phyloP scores from a whole-genome alignment of 1,140 invertebrate species.

The Camponotus floridanus region DNA sequence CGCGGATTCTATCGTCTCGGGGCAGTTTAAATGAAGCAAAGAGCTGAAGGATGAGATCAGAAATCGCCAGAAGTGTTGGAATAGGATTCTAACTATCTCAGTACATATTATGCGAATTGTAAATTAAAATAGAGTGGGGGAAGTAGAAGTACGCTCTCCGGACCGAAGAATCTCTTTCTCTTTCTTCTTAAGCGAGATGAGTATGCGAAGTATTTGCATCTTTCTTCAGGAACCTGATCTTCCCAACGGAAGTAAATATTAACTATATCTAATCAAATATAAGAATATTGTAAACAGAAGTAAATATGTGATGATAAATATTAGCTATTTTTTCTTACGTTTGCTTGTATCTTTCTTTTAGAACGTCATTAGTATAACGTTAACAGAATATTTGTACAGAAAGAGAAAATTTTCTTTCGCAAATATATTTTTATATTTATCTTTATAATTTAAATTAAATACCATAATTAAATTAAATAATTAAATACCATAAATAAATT shows the following conservation, averaged over 20 bases:
- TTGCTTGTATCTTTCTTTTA: not conserved
- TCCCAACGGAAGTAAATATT: slow-evolving; percentile 38
- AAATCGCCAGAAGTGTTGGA: not conserved
- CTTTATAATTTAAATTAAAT: not conserved
- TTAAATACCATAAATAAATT: too few species aligned
- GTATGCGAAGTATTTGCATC: slow-evolving; percentile 10
- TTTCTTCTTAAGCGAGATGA: not conserved
- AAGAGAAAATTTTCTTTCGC: not conserved
- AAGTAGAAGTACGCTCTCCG: too few species aligned
- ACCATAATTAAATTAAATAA: too few species aligned
- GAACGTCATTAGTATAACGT: not conserved
- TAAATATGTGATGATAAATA: slow-evolving; percentile 48
- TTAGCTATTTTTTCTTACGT: not conserved
- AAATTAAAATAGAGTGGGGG: slow-evolving; percentile 24
- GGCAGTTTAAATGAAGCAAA: not conserved
- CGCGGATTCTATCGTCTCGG: too few species aligned
- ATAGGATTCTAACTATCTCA: slow-evolving; percentile 6
- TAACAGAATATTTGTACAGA: not conserved
- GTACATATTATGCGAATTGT: not conserved
- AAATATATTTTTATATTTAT: not conserved
- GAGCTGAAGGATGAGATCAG: not conserved
- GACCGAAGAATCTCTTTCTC: not conserved
- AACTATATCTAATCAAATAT: slow-evolving; percentile 23
- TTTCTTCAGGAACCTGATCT: not conserved
- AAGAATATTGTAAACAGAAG: slow-evolving; percentile 6